These are phyloP conservation scores for Nemurella pictetii DNA, from an alignment of 2,888 invertebrate genomes.

Conservation along the genomic window DNA sequence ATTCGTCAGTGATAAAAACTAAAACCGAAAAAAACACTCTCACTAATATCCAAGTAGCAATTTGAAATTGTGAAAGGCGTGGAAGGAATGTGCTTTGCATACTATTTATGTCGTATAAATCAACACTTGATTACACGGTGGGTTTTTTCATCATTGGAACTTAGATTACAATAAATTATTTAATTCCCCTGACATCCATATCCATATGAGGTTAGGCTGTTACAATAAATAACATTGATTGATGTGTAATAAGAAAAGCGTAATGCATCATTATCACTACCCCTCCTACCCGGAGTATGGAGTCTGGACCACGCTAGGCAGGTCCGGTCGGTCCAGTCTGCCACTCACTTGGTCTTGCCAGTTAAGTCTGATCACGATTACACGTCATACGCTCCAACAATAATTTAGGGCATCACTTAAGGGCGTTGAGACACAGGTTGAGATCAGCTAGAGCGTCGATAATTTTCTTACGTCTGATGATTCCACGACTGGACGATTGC, in stretches of 20 bases:
- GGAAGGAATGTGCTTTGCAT: slow-evolving; percentile 38
- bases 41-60: slow-evolving; percentile 24
- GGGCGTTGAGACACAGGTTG: not conserved
- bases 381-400: not conserved
- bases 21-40: not conserved
- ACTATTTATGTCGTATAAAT: slow-evolving; percentile 39
- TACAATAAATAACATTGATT: slow-evolving; percentile 29
- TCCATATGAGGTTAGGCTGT: slow-evolving; percentile 24
- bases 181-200: slow-evolving; percentile 29
- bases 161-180: slow-evolving; percentile 31
- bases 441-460: not conserved
- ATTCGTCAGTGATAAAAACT: slow-evolving; percentile 13
- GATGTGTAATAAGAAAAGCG: slow-evolving; percentile 17
- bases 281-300: not conserved
- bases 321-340: not conserved
- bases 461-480: not conserved
- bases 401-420: not conserved
- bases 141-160: slow-evolving; percentile 18
- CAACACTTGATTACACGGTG: slow-evolving; percentile 37
- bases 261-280: slow-evolving; percentile 16
- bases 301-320: not conserved
- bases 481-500: not conserved
- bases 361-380: not conserved
- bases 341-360: not conserved
- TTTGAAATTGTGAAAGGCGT: slow-evolving; percentile 31